Conservation (phyloP, 2,888 invertebrate species). For the Psylliodes chrysocephalus region DNA sequence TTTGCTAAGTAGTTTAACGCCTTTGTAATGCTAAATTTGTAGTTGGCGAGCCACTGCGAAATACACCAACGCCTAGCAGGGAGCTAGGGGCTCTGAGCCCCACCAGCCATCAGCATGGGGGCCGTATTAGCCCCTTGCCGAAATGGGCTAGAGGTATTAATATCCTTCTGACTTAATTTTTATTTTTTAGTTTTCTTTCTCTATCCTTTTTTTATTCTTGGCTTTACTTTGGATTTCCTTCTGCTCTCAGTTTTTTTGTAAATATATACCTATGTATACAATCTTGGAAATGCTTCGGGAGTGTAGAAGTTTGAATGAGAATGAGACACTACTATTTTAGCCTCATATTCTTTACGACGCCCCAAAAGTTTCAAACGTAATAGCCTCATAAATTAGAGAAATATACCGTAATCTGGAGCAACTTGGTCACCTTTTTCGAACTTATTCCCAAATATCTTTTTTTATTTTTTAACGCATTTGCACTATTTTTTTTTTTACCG, state of each 20-base stretch:
- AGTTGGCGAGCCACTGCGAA: constrained; percentile 68
- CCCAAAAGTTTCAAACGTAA: too few relatives aligned
- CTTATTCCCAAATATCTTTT: too few relatives aligned
- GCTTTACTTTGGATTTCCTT: not conserved
- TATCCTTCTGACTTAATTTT: not conserved
- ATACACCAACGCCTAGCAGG: constrained; percentile 65
- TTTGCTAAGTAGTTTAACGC: constrained; percentile 38
- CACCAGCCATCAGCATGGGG: constrained; percentile 61
- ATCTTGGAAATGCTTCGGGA: too few relatives aligned
- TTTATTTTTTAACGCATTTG: too few relatives aligned
- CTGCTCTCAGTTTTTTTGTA: constrained; percentile 15
- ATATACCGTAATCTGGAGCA: too few relatives aligned
- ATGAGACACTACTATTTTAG: too few relatives aligned
- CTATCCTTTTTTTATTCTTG: not conserved
- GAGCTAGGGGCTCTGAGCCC: constrained; percentile 64
- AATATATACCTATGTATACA: too few relatives aligned
- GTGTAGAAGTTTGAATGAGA: too few relatives aligned
- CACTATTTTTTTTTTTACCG: too few relatives aligned
- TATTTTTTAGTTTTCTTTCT: not conserved
- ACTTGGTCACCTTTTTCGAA: too few relatives aligned
- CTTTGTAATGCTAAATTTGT: constrained; percentile 53
- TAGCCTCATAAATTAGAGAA: too few relatives aligned
- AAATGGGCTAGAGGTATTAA: constrained; percentile 70
- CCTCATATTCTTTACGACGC: too few relatives aligned
- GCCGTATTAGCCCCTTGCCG: constrained; percentile 68